phyloP scores from a whole-genome alignment of 2,113 vertebrate species.

The Callionymus lyra region DNA sequence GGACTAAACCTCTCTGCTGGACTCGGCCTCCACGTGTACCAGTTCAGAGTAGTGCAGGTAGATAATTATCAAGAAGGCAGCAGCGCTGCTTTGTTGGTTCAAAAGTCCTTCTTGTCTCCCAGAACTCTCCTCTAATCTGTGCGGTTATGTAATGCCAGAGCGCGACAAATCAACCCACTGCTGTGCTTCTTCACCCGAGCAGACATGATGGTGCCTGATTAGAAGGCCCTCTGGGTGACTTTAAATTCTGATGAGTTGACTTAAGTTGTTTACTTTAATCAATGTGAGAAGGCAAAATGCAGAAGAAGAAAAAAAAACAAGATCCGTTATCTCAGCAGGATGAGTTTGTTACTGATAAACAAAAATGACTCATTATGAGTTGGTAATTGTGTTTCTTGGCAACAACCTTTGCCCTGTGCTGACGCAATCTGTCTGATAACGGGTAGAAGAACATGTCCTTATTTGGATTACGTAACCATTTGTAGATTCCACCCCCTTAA shows the following conservation, averaged over 20 bases:
- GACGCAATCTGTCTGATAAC: too few species aligned
- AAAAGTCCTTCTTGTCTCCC: constrained; percentile 33
- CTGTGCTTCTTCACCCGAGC: constrained; percentile 4
- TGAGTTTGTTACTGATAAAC: too few species aligned
- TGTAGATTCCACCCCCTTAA: too few species aligned
- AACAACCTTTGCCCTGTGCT: too few species aligned
- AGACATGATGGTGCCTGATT: constrained; percentile 12
- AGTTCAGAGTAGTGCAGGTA: neutral
- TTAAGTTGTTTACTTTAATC: neutral
- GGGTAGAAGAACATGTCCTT: too few species aligned
- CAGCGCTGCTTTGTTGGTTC: constrained; percentile 15
- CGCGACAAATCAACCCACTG: constrained; percentile 9
- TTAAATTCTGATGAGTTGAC: neutral
- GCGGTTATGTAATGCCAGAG: constrained; percentile 31
- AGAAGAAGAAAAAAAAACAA: too few species aligned
- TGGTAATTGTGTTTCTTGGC: too few species aligned
- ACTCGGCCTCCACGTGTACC: constrained; percentile 14
- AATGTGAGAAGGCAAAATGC: too few species aligned
- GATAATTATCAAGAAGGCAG: constrained; percentile 14
- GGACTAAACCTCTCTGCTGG: too few species aligned
- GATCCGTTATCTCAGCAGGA: too few species aligned
- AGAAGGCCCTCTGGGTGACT: constrained; percentile 13
- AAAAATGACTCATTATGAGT: too few species aligned
- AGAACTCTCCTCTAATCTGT: constrained; percentile 33
- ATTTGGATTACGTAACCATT: too few species aligned